phyloP scores from a whole-genome alignment of 2,113 vertebrate species.

The Trematocara nigrifrons region DNA sequence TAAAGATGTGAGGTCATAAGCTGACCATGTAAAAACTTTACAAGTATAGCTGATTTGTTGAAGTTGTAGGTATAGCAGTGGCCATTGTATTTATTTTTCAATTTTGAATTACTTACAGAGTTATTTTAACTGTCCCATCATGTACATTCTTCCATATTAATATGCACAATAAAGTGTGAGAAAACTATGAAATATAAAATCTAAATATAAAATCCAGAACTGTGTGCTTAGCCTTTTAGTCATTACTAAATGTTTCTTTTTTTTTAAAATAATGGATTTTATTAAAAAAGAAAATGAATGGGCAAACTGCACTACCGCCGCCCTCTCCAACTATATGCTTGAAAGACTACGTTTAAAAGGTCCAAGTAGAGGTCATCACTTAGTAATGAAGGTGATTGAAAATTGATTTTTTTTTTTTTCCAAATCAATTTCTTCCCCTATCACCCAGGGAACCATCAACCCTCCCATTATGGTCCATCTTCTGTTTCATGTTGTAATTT shows the following conservation, averaged over 20 bases:
- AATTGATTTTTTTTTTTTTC: slow-evolving; percentile 21
- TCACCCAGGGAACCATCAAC: background rate
- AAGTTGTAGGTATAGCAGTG: background rate
- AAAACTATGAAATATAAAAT: background rate
- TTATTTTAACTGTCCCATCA: background rate
- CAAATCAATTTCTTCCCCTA: slow-evolving; percentile 24
- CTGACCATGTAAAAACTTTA: background rate
- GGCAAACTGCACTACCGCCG: background rate
- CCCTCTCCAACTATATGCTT: background rate
- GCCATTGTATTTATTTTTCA: background rate
- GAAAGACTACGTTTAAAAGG: background rate
- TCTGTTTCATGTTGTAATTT: background rate
- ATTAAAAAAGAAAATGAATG: background rate
- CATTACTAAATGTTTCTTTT: background rate
- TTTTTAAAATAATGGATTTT: background rate
- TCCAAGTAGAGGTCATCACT: slow-evolving; percentile 29
- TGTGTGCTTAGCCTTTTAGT: background rate
- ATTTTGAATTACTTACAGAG: background rate
- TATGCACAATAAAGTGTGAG: background rate
- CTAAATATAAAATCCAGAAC: background rate
- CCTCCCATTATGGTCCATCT: background rate
- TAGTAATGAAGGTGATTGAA: slow-evolving; percentile 37
- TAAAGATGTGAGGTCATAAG: background rate
- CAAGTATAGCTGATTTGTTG: background rate
- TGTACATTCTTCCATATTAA: background rate